phyloP scores from a whole-genome alignment of 1,140 invertebrate species.

The Chironomus striatipennis region DNA sequence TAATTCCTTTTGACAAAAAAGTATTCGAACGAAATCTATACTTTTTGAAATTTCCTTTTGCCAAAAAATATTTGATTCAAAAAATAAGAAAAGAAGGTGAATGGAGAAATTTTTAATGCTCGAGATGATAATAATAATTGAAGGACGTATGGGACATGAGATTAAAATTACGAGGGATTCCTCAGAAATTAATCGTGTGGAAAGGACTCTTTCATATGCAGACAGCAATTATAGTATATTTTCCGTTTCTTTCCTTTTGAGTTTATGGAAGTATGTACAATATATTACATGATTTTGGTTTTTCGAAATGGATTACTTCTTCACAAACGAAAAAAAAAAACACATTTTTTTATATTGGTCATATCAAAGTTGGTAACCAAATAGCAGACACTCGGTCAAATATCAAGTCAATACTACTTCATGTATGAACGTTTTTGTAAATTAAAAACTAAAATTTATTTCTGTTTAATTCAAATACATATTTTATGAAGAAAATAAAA shows the following conservation, averaged over 20 bases:
- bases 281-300: not conserved
- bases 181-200: conserved; percentile 15
- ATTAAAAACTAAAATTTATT: too few relatives aligned
- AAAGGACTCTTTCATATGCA: conserved; percentile 10
- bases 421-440: too few relatives aligned
- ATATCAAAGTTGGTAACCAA: too few relatives aligned
- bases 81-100: not conserved
- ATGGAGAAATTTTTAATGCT: not conserved
- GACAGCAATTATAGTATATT: not conserved
- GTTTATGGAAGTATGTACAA: not conserved
- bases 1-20: conserved; percentile 19
- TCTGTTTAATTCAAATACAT: too few relatives aligned
- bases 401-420: too few relatives aligned
- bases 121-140: conserved; percentile 14
- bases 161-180: not conserved
- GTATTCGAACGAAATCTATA: not conserved
- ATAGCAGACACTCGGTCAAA: too few relatives aligned
- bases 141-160: conserved; percentile 5
- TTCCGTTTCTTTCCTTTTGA: not conserved
- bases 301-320: too few relatives aligned
- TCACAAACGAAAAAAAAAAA: too few relatives aligned
- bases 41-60: not conserved
- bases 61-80: not conserved
- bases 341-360: too few relatives aligned
- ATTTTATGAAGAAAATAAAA: too few relatives aligned